Conservation (phyloP, 2,888 invertebrate genomes). For the Spisula subtruncata region DNA sequence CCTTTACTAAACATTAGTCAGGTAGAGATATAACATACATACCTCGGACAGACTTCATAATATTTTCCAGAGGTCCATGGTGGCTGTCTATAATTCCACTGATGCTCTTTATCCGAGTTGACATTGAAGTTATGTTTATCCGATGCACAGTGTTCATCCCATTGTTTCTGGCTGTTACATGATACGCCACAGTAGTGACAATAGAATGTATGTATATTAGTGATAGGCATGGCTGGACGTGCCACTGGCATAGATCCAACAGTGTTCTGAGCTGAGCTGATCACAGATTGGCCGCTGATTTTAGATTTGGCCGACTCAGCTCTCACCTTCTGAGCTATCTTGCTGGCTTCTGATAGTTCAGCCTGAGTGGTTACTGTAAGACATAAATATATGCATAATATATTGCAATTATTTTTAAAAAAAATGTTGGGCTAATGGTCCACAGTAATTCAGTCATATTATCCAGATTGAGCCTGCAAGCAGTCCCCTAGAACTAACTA, state of each 20-base stretch:
- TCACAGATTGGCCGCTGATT: constrained; percentile 82
- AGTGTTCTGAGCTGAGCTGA: constrained; percentile 70
- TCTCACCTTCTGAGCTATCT: constrained; percentile 72
- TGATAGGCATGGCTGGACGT: constrained; percentile 57
- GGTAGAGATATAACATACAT: too few species aligned
- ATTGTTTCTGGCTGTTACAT: constrained; percentile 84
- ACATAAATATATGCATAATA: neutral
- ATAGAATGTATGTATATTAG: constrained; percentile 79
- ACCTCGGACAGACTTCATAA: constrained; percentile 79
- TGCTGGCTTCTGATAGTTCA: constrained; percentile 75
- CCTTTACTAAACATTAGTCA: too few species aligned
- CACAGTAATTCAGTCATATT: too few species aligned
- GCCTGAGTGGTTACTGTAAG: constrained; percentile 76
- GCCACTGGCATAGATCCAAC: neutral
- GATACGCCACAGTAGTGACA: constrained; percentile 83
- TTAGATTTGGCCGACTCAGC: constrained; percentile 73
- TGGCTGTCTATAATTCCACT: constrained; percentile 87
- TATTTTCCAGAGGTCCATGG: constrained; percentile 80
- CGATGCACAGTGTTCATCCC: constrained; percentile 86
- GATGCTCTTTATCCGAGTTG: constrained; percentile 85
- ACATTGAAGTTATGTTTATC: constrained; percentile 85
- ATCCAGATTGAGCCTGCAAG: too few species aligned
- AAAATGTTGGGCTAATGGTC: too few species aligned
- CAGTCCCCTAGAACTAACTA: too few species aligned
- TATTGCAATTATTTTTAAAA: too few species aligned